Percentiles rank a stretch among this genome's conserved stretches.
Conservation (phyloP, 2,888 invertebrate genomes). For the Sphaerophoria taeniata region DNA sequence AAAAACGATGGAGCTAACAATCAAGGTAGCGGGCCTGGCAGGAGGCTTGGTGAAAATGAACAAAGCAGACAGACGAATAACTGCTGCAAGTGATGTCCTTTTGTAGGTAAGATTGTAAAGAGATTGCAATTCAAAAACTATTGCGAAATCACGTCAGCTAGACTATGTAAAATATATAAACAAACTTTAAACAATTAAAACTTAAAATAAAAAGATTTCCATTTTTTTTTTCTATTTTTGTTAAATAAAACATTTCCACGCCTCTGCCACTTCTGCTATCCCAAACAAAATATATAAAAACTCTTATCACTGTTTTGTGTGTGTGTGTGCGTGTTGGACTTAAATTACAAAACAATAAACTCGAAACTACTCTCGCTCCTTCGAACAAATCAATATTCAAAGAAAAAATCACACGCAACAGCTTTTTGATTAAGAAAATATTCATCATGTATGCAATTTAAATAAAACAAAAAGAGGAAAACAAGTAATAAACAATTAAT, state of each 20-base stretch:
- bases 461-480: constrained; percentile 28
- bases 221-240: constrained; percentile 74
- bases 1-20: constrained; percentile 93
- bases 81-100: constrained; percentile 96
- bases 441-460: constrained; percentile 51
- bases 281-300: constrained; percentile 6
- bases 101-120: constrained; percentile 80
- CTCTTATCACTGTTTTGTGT: constrained; percentile 71
- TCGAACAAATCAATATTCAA: constrained; percentile 53
- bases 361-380: constrained; percentile 7
- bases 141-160: constrained; percentile 68
- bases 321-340: constrained; percentile 53
- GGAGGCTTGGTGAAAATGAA: constrained; percentile 92
- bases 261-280: constrained; percentile 64
- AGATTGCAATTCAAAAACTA: constrained; percentile 64
- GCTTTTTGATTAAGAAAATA: constrained; percentile 62
- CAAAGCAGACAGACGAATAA: constrained; percentile 91
- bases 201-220: constrained; percentile 71
- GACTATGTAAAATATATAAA: constrained; percentile 72
- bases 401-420: constrained; percentile 48
- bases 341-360: constrained; percentile 71
- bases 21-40: constrained; percentile 90
- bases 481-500: constrained; percentile 37
- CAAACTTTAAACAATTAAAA: constrained; percentile 70
- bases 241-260: constrained; percentile 72